Evolutionary conservation across 2,797 vertebrate species (phyloP).

Genomic region (Premnoplex brunnescens): DNA sequence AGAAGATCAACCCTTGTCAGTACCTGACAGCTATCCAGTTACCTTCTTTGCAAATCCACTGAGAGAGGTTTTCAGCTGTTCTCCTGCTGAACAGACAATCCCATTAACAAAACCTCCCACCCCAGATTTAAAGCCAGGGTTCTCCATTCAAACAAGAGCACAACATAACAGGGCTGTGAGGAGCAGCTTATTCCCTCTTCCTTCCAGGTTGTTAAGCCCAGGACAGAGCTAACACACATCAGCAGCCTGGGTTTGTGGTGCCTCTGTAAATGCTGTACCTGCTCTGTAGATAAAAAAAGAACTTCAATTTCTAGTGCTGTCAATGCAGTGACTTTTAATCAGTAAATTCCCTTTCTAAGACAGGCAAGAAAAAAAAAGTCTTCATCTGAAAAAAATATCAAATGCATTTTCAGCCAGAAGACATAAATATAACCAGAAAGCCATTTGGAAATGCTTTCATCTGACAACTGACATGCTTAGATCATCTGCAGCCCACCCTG

Average conservation of each 20-base stretch:
- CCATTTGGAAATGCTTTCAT: conserved; percentile 71
- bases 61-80: background rate
- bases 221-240: background rate
- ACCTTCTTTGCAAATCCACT: background rate
- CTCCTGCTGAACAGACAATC: background rate
- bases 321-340: conserved; percentile 64
- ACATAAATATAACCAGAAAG: conserved; percentile 72
- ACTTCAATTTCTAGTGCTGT: conserved; percentile 59
- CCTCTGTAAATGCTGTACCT: conserved; percentile 33
- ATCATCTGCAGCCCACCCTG: conserved; percentile 70
- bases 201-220: background rate
- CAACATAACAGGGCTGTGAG: background rate
- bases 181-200: background rate
- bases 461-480: conserved; percentile 71
- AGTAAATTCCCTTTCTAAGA: conserved; percentile 57
- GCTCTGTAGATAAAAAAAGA: conserved; percentile 55
- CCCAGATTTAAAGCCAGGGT: background rate
- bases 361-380: conserved; percentile 14
- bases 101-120: background rate
- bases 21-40: conserved; percentile 2
- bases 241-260: background rate
- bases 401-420: conserved; percentile 65
- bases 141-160: background rate
- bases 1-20: background rate
- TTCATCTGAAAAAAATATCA: conserved; percentile 67